Evolutionary conservation across 64 coral and sea anemone species (phyloP).

Genomic region (Actinia tenebrosa): DNA sequence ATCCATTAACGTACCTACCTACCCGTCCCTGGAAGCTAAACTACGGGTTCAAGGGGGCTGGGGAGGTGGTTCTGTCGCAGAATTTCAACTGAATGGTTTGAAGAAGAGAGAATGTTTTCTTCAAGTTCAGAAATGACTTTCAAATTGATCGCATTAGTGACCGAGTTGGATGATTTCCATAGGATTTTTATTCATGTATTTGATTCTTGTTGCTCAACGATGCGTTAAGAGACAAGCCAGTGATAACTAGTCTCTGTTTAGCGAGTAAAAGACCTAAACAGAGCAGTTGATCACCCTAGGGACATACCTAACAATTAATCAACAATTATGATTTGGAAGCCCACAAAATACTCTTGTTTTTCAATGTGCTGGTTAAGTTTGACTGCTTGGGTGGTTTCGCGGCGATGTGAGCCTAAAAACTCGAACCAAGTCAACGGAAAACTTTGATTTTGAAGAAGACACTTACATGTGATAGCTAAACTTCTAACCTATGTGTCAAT

Average conservation of each 20-base stretch:
- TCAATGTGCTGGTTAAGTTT: not conserved
- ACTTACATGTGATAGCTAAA: not conserved
- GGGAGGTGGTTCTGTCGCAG: not conserved
- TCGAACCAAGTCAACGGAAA: not conserved
- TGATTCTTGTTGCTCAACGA: constrained; percentile 12
- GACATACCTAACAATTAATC: not conserved
- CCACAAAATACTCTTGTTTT: not conserved
- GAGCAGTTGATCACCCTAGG: constrained; percentile 12
- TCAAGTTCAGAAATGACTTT: not conserved
- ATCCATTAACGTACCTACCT: not conserved
- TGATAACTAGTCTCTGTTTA: not conserved
- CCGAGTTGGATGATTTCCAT: not conserved
- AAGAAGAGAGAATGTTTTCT: not conserved
- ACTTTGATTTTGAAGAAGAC: not conserved
- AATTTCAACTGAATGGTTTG: not conserved
- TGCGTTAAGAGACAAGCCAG: not conserved
- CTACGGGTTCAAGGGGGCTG: not conserved
- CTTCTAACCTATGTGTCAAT: not conserved
- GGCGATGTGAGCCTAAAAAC: not conserved
- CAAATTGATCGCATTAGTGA: not conserved
- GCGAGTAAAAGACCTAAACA: not conserved
- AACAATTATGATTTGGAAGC: constrained; percentile 19
- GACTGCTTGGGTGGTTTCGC: not conserved
- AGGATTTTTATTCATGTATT: not conserved
- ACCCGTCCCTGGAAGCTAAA: not conserved